Evolutionary conservation across 2,113 vertebrate genomes (phyloP), one percentile per base, ranked within the genome.

Genomic region (Cinclus cinclus): DNA sequence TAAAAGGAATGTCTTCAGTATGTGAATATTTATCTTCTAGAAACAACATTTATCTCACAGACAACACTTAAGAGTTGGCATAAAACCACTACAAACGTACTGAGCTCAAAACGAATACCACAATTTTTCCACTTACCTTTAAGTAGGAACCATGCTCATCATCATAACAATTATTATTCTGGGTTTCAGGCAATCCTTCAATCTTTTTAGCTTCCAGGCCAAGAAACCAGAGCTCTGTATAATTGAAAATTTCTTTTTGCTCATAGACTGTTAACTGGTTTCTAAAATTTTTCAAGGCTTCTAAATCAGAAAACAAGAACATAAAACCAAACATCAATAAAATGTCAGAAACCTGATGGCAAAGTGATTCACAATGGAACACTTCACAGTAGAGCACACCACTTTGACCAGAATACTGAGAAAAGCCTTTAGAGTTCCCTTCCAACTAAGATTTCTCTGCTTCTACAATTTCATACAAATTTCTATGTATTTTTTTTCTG

Each of bases 61-160:
- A 41, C 27, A 81, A 77, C 46, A 76, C 9, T 73, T 73, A 73
- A 75, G 37, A 80, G n/a, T 9, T 73, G 68, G 53, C 83, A 94
- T 67, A 73, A 35, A 56, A 50, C 69, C 69, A 65, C 69, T 73
- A 79, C 42, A 95, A 87, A 89, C 28, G 77, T 64, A 77, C 0
- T n/a, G 55, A 93, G 44, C 46, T 85, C 75, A 88, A 93, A 92
- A 76, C 1, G 0, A 90, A 62, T 39, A 50, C n/a, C 39, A 10
- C 23, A 60, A n/a, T 55, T 55, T 88, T 53, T 69, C 60, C 46
- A 74, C 71, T 97, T 91, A 99, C 99, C 98, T 99, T 99, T 84
- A 98, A 93, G 92, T 99, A 99, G 96, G 98, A 99, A 33, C 99
- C 99, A 4, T 99, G 98, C 50, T 99, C 98, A 46, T 99, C 99